These are phyloP conservation scores for Drosophila prostipennis DNA, from an alignment of 2,888 invertebrate species.

Conservation along the genomic window DNA sequence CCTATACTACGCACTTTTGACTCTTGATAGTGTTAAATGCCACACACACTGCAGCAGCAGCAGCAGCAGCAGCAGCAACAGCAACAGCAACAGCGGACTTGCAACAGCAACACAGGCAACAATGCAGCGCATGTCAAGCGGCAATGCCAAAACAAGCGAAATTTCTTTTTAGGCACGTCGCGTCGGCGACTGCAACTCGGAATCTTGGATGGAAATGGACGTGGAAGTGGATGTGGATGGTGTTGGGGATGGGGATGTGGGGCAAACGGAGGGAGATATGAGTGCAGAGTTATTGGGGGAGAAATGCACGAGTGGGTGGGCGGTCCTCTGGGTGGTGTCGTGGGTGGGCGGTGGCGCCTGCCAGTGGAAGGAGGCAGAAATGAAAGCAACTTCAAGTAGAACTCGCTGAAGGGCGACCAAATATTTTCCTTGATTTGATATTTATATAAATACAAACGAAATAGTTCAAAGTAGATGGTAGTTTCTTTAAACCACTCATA, in stretches of 20 bases:
- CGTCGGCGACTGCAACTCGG: slow-evolving; percentile 48
- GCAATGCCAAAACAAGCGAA: slow-evolving; percentile 59
- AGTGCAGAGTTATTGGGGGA: slow-evolving; percentile 68
- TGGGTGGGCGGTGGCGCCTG: slow-evolving; percentile 15
- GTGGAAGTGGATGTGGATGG: slow-evolving; percentile 12
- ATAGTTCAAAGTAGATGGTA: neutral
- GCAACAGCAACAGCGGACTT: slow-evolving; percentile 22
- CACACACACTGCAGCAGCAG: slow-evolving; percentile 60
- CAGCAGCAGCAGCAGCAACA: slow-evolving; percentile 34
- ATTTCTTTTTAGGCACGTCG: slow-evolving; percentile 78
- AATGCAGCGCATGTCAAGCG: slow-evolving; percentile 67
- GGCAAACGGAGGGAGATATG: slow-evolving; percentile 52
- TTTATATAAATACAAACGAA: neutral
- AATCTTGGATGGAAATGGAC: slow-evolving; percentile 46
- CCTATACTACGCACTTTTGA: slow-evolving; percentile 71
- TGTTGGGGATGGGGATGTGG: slow-evolving; percentile 10
- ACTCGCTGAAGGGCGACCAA: neutral
- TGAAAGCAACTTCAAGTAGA: neutral
- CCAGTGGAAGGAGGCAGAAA: neutral
- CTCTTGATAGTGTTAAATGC: slow-evolving; percentile 79
- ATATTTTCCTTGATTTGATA: neutral
- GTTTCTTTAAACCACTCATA: too few relatives aligned
- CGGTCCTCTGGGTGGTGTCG: slow-evolving; percentile 12
- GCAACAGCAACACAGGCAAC: slow-evolving; percentile 35
- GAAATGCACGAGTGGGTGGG: slow-evolving; percentile 27